Evolutionary conservation across 2,113 vertebrate species (phyloP).

Genomic region (Pterocles orientalis): DNA sequence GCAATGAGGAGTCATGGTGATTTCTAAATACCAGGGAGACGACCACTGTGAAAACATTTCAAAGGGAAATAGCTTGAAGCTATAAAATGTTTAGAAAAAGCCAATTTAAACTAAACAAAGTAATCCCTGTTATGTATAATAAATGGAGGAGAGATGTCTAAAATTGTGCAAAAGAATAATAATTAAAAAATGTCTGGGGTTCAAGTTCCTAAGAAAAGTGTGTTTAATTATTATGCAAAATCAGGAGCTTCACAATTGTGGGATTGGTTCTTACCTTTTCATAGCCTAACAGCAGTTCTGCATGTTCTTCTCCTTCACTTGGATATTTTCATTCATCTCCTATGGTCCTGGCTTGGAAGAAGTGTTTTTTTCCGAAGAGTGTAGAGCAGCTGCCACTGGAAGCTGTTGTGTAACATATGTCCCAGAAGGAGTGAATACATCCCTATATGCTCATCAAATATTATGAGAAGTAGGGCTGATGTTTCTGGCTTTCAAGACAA

Average conservation of each 20-base stretch:
- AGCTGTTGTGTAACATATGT: neutral
- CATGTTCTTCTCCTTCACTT: neutral
- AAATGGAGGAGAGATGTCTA: neutral
- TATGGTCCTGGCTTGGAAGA: neutral
- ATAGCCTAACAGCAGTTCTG: neutral
- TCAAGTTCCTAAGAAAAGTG: neutral
- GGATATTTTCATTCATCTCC: neutral
- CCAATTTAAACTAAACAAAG: conserved; percentile 7
- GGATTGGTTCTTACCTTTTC: neutral
- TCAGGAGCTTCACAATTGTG: neutral
- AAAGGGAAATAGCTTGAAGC: neutral
- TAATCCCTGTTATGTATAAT: neutral
- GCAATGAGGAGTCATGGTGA: neutral
- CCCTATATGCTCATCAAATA: conserved; percentile 44
- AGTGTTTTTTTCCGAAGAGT: neutral
- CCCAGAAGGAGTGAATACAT: conserved; percentile 14
- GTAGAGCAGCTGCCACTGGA: conserved; percentile 40
- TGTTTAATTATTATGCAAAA: neutral
- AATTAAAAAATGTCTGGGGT: neutral
- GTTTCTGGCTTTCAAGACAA: conserved; percentile 21
- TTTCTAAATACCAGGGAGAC: neutral
- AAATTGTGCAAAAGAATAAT: neutral
- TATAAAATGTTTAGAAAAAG: neutral
- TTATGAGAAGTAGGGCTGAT: conserved; percentile 55
- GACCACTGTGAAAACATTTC: neutral